Base-by-base conservation (phyloP, 1,140 invertebrate species). In the Panagrolaimus sp. region DNA sequence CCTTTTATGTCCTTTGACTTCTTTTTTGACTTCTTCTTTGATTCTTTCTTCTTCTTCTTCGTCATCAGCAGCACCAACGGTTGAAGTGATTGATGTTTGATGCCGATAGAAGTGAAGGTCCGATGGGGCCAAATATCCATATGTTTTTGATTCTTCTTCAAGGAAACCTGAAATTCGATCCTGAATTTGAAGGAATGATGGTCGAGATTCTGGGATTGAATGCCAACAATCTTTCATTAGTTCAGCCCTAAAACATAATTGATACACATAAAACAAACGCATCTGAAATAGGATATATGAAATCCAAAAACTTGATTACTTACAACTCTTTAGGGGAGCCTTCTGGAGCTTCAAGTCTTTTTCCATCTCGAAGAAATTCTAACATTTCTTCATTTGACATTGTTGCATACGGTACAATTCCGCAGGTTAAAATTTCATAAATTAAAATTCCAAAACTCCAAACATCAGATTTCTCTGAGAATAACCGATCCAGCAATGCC, bases 361-460 rank as follows among this genome's bases (percentile, higher is more conserved):
- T 58, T 0, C 52, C 52, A 3, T 21, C 28, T 2, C 52, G 52
- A 6, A 58, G 21, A 21, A 58, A 58, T 12, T 58, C 52, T 12
- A 58, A 21, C 52, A 58, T 58, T 58, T 58, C 52, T 14, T 58
- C 52, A 58, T 58, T 58, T 21, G 52, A 58, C 52, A 58, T 58
- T 21, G 52, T 58, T 26, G 21, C 52, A 14, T 58, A 58, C 10
- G 52, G 52, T 4, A 58, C 52, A 26, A 58, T 58, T 21, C 52
- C 52, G 52, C 52, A 21, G 14, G 21, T 58, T 21, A 26, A 58
- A 21, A 58, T 58, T 58, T 58, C 52, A 24, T 26, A 58, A 4
- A 58, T n/a, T 10, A 58, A 26, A 28, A 58, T n/a, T 0, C 52
- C 52, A 14, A 58, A 58, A 28, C 21, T 26, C 52, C 52, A 58